Percentiles rank a stretch among this genome's conserved stretches.
Evolutionary conservation across 2,888 invertebrate species (phyloP).

Genomic region (Formica aserva): DNA sequence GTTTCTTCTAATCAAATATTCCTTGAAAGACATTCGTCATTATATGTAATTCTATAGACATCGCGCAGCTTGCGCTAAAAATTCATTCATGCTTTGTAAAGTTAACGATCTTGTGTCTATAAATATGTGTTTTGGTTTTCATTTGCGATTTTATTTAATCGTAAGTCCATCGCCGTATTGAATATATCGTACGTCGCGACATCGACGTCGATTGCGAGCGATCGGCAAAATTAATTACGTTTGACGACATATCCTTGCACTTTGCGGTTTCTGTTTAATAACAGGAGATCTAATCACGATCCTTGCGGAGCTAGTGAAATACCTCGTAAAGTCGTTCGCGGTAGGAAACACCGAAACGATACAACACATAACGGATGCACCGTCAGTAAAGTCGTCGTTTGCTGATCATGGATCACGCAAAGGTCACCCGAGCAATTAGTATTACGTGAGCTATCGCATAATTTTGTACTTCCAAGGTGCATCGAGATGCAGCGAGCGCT

Average conservation of each 20-base stretch:
- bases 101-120: conserved; percentile 2
- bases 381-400: conserved; percentile 48
- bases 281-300: conserved; percentile 45
- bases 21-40: not conserved
- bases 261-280: conserved; percentile 50
- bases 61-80: not conserved
- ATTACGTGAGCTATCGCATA: conserved; percentile 70
- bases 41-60: conserved; percentile 4
- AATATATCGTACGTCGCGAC: not conserved
- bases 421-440: conserved; percentile 80
- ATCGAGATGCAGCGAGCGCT: conserved; percentile 42
- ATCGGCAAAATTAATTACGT: conserved; percentile 32
- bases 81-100: conserved; percentile 33
- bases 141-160: conserved; percentile 9
- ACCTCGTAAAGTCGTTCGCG: conserved; percentile 62
- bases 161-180: not conserved
- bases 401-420: conserved; percentile 78
- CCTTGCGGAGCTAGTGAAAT: conserved; percentile 48
- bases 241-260: conserved; percentile 23
- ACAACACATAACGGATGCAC: conserved; percentile 52
- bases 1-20: conserved; percentile 14
- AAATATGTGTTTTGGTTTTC: conserved; percentile 2
- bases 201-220: conserved; percentile 31
- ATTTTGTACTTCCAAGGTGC: conserved; percentile 65
- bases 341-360: conserved; percentile 64